These are phyloP conservation scores for Takifugu ocellatus DNA, from an alignment of 2,797 vertebrate species.

Conservation along the genomic window DNA sequence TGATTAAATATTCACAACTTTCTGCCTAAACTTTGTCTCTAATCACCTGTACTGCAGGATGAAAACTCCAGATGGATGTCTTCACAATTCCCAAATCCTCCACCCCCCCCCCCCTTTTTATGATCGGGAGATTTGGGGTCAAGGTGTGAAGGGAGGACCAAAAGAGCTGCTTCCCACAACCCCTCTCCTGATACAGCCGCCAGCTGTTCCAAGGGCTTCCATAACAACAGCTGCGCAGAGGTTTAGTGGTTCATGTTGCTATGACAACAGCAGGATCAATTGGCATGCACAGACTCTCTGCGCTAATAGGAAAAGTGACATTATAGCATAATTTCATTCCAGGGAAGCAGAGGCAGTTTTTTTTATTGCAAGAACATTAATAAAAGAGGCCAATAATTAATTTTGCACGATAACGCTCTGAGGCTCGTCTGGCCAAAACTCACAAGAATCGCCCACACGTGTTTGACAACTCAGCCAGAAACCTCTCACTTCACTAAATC, in stretches of 20 bases:
- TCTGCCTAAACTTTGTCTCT: slow-evolving; percentile 34
- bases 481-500: slow-evolving; percentile 35
- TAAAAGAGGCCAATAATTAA: slow-evolving; percentile 57
- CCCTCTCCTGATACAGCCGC: slow-evolving; percentile 69
- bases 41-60: slow-evolving; percentile 17
- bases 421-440: slow-evolving; percentile 33
- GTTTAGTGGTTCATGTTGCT: slow-evolving; percentile 79
- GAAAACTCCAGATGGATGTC: slow-evolving; percentile 53
- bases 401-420: slow-evolving; percentile 54
- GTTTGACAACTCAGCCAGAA: slow-evolving; percentile 31
- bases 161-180: slow-evolving; percentile 77
- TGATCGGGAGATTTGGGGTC: slow-evolving; percentile 58
- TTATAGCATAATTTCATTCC: slow-evolving; percentile 75
- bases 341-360: slow-evolving; percentile 65
- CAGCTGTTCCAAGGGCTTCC: slow-evolving; percentile 79
- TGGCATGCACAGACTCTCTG: slow-evolving; percentile 72
- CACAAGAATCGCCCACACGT: slow-evolving; percentile 46
- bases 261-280: slow-evolving; percentile 80
- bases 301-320: slow-evolving; percentile 78
- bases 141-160: slow-evolving; percentile 71
- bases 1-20: slow-evolving; percentile 55
- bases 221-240: slow-evolving; percentile 81
- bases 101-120: slow-evolving; percentile 18
- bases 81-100: slow-evolving; percentile 58
- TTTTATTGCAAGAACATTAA: slow-evolving; percentile 53